Evolutionary conservation across 2,797 vertebrate genomes (phyloP), one percentile per base, ranked within the genome.

Genomic region (Mus minutoides): DNA sequence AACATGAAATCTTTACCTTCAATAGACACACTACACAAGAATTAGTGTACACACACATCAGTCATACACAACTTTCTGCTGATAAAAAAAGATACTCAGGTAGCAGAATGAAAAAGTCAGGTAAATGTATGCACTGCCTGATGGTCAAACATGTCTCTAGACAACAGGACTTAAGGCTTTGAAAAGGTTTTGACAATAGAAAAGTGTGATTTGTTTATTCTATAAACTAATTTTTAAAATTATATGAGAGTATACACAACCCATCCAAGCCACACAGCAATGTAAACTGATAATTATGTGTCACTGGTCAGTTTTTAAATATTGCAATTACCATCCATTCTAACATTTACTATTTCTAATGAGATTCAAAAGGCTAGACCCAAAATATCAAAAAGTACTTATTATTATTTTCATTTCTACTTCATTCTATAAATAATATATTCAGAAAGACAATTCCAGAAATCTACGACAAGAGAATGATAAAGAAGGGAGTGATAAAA

Each of bases 401-500:
- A 83, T n/a, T 52, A 89, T 83, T 85, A 79, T 92, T 94, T 92
- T 73, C 1, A 96, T 82, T 19, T 46, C 29, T 2, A 78, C 29
- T 34, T 84, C 78, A 19, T 84, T 76, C 19, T n/a, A 49, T 77
- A 94, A 95, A 83, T 95, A 89, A 95, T 86, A 84, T 90, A 40
- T 12, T 46, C n/a, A 82, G 13, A 79, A 92, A 78, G 34, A 26
- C 24, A 76, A 69, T 14, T 89, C 9, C 22, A 71, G 91, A 96
- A 29, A 95, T 54, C 16, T 69, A 13, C 4, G 88, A 88, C 60
- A 78, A 54, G 34, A 69, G 43, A 22, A 71, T 77, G 54, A 84
- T 34, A 13, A 56, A 14, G 8, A 58, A 37, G 14, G 3, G 14
- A n/a, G 37, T 34, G 43, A 73, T 54, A 91, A 84, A 88, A 93